Evolutionary conservation across 2,888 invertebrate genomes (phyloP).

Genomic region (Sisyra terminalis): DNA sequence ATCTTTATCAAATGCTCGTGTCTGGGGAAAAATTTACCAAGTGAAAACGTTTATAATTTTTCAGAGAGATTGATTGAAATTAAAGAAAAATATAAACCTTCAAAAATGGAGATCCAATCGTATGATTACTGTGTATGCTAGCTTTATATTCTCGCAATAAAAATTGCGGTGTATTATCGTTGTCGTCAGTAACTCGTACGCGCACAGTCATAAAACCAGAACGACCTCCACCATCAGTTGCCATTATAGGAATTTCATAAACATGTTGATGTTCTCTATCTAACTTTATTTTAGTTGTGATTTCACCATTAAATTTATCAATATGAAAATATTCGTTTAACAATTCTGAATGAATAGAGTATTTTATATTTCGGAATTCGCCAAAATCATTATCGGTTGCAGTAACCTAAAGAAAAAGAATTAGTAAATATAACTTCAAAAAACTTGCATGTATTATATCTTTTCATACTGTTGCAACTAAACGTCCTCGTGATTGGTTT

Average conservation of each 20-base stretch:
- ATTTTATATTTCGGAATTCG: slow-evolving; percentile 54
- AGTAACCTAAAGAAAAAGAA: slow-evolving; percentile 33
- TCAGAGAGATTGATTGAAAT: no score
- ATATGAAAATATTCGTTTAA: slow-evolving; percentile 58
- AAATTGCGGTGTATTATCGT: slow-evolving; percentile 71
- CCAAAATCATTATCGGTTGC: slow-evolving; percentile 75
- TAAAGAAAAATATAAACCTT: slow-evolving; percentile 30
- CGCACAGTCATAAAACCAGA: slow-evolving; percentile 58
- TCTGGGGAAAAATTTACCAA: slow-evolving; percentile 22
- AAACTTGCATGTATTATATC: not conserved
- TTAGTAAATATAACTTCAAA: not conserved
- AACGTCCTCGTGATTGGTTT: slow-evolving; percentile 59
- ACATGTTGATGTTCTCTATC: slow-evolving; percentile 55
- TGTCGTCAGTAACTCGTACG: slow-evolving; percentile 67
- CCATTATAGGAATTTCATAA: slow-evolving; percentile 65
- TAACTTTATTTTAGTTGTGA: slow-evolving; percentile 48
- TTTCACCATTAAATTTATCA: slow-evolving; percentile 51
- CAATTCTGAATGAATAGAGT: slow-evolving; percentile 59
- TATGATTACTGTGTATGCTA: slow-evolving; percentile 43
- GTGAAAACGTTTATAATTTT: no score
- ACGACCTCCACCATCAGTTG: slow-evolving; percentile 66
- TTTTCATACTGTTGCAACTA: slow-evolving; percentile 48
- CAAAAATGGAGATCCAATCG: slow-evolving; percentile 37
- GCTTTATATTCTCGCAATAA: slow-evolving; percentile 61
- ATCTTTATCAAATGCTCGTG: slow-evolving; percentile 64